A percentile compares a stretch with the other conserved stretches of the same genome.
Evolutionary conservation across 1,140 invertebrate genomes (phyloP).

Genomic region (Dendroctonus ponderosae): DNA sequence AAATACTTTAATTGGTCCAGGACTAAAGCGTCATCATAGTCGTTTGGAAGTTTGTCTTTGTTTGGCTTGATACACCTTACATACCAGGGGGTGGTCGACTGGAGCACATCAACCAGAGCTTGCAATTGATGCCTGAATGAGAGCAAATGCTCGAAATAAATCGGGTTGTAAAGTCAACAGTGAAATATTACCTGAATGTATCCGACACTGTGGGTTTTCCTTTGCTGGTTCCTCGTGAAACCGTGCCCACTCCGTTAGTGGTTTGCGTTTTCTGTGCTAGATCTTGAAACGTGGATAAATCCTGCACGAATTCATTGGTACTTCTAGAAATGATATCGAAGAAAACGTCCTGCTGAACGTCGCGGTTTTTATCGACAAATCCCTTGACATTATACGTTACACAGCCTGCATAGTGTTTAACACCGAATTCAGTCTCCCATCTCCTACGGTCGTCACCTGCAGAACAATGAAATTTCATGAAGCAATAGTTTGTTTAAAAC

Average conservation of each 20-base stretch:
- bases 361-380: constrained; percentile 96
- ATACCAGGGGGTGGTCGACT: constrained; percentile 93
- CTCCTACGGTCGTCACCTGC: constrained; percentile 69
- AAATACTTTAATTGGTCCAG: constrained; percentile 89
- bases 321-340: constrained; percentile 90
- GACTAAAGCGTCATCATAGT: constrained; percentile 81
- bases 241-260: constrained; percentile 59
- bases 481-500: neutral
- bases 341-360: constrained; percentile 92
- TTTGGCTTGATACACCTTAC: constrained; percentile 96
- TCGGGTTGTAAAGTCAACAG: neutral
- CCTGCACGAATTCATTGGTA: constrained; percentile 81
- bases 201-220: constrained; percentile 92
- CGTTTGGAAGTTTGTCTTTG: constrained; percentile 77
- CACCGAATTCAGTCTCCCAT: constrained; percentile 90
- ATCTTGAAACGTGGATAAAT: constrained; percentile 82
- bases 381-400: constrained; percentile 90
- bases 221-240: constrained; percentile 83
- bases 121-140: constrained; percentile 75
- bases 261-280: constrained; percentile 40
- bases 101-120: constrained; percentile 86
- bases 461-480: neutral
- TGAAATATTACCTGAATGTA: constrained; percentile 61
- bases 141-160: neutral
- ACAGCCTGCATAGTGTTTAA: constrained; percentile 91